Base-by-base conservation (phyloP, 2,113 vertebrate species). In the Dolichotis patagonum region DNA sequence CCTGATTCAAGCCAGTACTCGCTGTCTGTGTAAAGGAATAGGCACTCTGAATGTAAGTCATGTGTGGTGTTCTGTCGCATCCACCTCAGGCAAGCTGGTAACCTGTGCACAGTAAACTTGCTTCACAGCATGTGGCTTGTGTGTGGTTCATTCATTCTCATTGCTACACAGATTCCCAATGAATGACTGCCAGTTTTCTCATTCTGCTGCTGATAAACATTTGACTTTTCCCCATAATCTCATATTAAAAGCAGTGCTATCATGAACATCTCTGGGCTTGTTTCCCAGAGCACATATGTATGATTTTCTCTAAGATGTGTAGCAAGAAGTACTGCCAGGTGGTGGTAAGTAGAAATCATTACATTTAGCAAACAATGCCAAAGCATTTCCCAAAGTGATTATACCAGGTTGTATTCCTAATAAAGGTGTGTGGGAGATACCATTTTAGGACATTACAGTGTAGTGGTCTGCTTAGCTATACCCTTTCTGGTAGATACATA, bases 331-430 rank as follows among this genome's bases (percentile, higher is more conserved):
- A 82, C 88, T 78, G 10, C 58, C 83, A 54, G 22, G 7, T 78
- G 20, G 38, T 20, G 46, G 52, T 78, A 1, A 78, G 38, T 86
- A 26, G 43, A 94, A 88, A 84, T 92, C 35, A 84, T 49, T 86
- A 94, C 69, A 38, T 81, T 94, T 49, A 94, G 67, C 86, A 94
- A 95, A 77, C 41, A 92, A 78, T 54, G 91, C n/a, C 73, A 77
- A 82, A 75, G 54, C 83, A 54, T 83, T 90, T 82, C 32, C 24
- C 60, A 67, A 92, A 90, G 67, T 4, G 41, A 38, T 82, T 83
- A 63, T 69, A 75, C 56, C 35, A 81, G 60, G 63, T 88, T 96
- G 54, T 13, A 88, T 90, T 92, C 38, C 52, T 71, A 30, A 16
- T 73, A 84, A 87, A 49, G 46, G n/a, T 43, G 32, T 92, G 32